Conservation (phyloP, 2,888 invertebrate species). For the Steinernema hermaphroditum region DNA sequence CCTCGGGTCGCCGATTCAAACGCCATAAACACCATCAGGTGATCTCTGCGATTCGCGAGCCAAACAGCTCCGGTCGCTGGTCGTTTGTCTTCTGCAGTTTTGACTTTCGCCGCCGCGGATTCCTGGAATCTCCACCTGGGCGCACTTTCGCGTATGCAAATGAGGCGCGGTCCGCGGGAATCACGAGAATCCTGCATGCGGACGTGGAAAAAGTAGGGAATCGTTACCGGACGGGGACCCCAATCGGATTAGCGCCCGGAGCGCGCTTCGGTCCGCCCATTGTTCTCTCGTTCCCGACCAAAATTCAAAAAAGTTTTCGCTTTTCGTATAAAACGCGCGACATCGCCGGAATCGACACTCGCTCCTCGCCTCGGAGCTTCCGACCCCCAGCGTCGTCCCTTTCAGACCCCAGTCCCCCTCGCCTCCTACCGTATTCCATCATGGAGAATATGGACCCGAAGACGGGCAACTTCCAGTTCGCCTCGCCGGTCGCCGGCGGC, state of each 20-base stretch:
- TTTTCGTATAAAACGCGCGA: conserved; percentile 18
- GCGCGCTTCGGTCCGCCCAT: conserved; percentile 21
- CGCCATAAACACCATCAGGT: neutral
- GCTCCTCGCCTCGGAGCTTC: neutral
- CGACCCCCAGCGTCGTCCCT: neutral
- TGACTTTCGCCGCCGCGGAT: neutral
- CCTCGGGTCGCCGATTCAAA: neutral
- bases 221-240: conserved; percentile 1
- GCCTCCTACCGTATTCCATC: conserved; percentile 1
- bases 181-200: neutral
- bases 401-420: neutral
- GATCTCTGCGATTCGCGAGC: neutral
- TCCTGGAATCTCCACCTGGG: neutral
- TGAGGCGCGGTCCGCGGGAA: neutral
- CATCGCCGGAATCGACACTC: conserved; percentile 1
- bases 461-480: conserved; percentile 36
- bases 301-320: conserved; percentile 17
- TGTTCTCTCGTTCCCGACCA: conserved; percentile 24
- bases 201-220: neutral
- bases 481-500: conserved; percentile 4
- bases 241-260: conserved; percentile 10
- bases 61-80: neutral
- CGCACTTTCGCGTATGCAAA: neutral
- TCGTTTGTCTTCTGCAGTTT: neutral
- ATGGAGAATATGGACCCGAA: conserved; percentile 45